Conservation (phyloP, 2,113 vertebrate genomes). For the Zapus hudsonius region DNA sequence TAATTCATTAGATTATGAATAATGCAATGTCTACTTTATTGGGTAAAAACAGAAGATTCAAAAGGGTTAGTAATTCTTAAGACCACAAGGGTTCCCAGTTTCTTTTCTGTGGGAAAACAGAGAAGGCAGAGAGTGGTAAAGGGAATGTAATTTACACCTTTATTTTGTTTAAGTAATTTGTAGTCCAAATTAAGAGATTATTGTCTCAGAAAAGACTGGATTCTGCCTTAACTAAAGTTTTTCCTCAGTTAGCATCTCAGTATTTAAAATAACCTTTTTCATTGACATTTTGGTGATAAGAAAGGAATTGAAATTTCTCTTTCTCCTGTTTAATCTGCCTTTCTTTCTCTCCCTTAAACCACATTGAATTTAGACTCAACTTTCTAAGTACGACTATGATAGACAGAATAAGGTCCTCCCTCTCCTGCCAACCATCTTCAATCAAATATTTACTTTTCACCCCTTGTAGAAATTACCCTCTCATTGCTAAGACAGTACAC, state of each 20-base stretch:
- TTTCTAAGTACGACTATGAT: not conserved
- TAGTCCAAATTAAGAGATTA: not conserved
- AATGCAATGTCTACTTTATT: no score
- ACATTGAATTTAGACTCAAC: not conserved
- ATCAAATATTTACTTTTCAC: not conserved
- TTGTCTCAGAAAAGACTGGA: not conserved
- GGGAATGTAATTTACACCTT: not conserved
- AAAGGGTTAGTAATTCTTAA: no score
- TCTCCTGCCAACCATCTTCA: not conserved
- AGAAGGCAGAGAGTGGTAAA: not conserved
- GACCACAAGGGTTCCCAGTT: no score
- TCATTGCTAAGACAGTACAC: no score
- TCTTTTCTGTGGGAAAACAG: not conserved
- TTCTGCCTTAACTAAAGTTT: not conserved
- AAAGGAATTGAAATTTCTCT: not conserved
- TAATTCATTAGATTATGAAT: no score
- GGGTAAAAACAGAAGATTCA: no score
- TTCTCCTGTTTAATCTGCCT: not conserved
- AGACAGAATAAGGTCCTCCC: not conserved
- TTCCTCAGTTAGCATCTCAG: not conserved
- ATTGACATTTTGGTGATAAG: not conserved
- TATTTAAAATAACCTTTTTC: not conserved
- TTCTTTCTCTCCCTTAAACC: not conserved
- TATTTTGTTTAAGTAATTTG: conserved; percentile 20
- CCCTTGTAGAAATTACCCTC: not conserved